Evolutionary conservation across 1,140 invertebrate species (phyloP).

Genomic region (Drosophila tani): DNA sequence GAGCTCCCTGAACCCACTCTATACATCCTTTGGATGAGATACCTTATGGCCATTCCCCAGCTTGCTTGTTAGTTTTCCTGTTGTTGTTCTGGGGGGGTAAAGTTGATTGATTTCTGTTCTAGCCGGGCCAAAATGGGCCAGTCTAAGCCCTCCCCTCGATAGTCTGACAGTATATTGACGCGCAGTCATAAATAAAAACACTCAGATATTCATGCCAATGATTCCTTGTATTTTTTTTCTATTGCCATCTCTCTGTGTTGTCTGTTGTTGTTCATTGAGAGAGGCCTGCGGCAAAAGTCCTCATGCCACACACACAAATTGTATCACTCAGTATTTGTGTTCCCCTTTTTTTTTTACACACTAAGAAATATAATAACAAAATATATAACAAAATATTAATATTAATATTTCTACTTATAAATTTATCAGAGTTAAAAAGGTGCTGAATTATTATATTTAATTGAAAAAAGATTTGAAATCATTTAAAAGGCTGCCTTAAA

Average conservation of each 20-base stretch:
- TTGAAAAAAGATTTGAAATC: background rate
- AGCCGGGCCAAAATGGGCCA: conserved; percentile 56
- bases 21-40: conserved; percentile 26
- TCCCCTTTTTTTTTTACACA: conserved; percentile 1
- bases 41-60: background rate
- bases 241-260: background rate
- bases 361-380: background rate
- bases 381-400: too few relatives aligned
- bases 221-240: conserved; percentile 26
- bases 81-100: too few relatives aligned
- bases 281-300: conserved; percentile 65
- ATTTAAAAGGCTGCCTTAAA: background rate
- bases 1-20: conserved; percentile 35
- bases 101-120: conserved; percentile 78
- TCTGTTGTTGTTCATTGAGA: conserved; percentile 57
- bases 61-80: conserved; percentile 35
- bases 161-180: conserved; percentile 59
- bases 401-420: too few relatives aligned
- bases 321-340: conserved; percentile 70
- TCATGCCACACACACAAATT: conserved; percentile 62
- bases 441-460: background rate
- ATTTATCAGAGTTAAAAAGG: background rate
- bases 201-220: conserved; percentile 79
- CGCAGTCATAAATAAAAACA: conserved; percentile 80
- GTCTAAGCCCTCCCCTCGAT: conserved; percentile 12